phyloP scores from a whole-genome alignment of 2,888 invertebrate species.

The Pteria penguin region DNA sequence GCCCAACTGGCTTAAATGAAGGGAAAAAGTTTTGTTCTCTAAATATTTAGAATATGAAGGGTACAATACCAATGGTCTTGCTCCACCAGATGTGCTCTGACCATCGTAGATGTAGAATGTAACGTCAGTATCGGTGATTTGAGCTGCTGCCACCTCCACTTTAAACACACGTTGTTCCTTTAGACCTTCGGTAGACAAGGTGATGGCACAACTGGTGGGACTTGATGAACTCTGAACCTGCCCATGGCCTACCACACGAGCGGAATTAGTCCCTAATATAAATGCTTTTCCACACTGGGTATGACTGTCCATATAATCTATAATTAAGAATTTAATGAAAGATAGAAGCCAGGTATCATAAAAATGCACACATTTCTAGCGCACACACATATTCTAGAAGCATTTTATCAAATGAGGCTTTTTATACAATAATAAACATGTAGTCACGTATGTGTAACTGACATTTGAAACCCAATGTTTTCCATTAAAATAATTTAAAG shows the following conservation, averaged over 20 bases:
- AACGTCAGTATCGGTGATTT: constrained; percentile 44
- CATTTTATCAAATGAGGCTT: too few relatives aligned
- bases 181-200: constrained; percentile 16
- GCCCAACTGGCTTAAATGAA: too few relatives aligned
- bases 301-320: constrained; percentile 38
- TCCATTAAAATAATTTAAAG: too few relatives aligned
- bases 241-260: constrained; percentile 22
- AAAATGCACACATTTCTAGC: neutral
- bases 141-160: constrained; percentile 27
- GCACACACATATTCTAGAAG: neutral
- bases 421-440: too few relatives aligned
- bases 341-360: neutral
- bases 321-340: neutral
- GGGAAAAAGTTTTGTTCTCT: too few relatives aligned
- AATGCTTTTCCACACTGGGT: constrained; percentile 32
- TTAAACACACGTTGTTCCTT: constrained; percentile 35
- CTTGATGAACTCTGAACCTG: constrained; percentile 5
- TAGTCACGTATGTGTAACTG: too few relatives aligned
- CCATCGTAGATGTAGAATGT: constrained; percentile 63
- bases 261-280: constrained; percentile 22
- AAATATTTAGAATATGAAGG: too few relatives aligned
- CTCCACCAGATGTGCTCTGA: constrained; percentile 33
- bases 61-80: constrained; percentile 2
- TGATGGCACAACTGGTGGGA: constrained; percentile 33
- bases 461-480: too few relatives aligned